These are phyloP conservation scores for Thaumetopoea pityocampa DNA, from an alignment of 1,140 invertebrate species.

Conservation along the genomic window DNA sequence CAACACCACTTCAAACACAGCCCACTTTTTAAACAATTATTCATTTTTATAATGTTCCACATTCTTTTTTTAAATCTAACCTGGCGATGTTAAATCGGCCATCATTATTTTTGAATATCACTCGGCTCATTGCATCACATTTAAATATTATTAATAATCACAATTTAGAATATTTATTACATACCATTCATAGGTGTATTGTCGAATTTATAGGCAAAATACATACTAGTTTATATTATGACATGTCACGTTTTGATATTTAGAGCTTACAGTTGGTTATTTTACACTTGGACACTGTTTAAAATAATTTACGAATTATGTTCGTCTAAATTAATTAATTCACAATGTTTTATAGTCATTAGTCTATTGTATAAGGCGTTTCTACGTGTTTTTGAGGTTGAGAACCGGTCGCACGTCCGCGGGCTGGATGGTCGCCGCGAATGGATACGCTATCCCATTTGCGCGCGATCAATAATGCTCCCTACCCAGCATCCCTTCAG, in stretches of 20 bases:
- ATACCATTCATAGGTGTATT: slow-evolving; percentile 22
- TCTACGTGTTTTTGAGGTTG: slow-evolving; percentile 61
- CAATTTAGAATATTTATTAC: slow-evolving; percentile 22
- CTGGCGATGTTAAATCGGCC: slow-evolving; percentile 49
- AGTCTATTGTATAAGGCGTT: slow-evolving; percentile 48
- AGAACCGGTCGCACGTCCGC: slow-evolving; percentile 59
- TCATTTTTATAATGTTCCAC: slow-evolving; percentile 38
- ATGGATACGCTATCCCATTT: slow-evolving; percentile 71
- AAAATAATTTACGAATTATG: slow-evolving; percentile 12
- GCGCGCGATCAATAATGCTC: slow-evolving; percentile 76
- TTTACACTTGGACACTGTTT: slow-evolving; percentile 21
- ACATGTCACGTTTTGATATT: slow-evolving; percentile 38
- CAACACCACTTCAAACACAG: slow-evolving; percentile 64
- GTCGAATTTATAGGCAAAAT: slow-evolving; percentile 11
- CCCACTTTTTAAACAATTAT: slow-evolving; percentile 28
- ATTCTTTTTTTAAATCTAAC: slow-evolving; percentile 30
- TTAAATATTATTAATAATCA: slow-evolving; percentile 21
- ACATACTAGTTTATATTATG: slow-evolving; percentile 28
- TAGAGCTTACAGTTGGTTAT: slow-evolving; percentile 19
- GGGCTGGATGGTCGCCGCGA: slow-evolving; percentile 69
- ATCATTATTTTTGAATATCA: slow-evolving; percentile 31
- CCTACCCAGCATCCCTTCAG: slow-evolving; percentile 73
- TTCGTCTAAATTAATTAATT: slow-evolving; percentile 19
- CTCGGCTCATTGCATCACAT: slow-evolving; percentile 11
- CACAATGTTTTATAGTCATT: slow-evolving; percentile 40